Evolutionary conservation across 2,113 vertebrate genomes (phyloP).

Genomic region (Elephas maximus): DNA sequence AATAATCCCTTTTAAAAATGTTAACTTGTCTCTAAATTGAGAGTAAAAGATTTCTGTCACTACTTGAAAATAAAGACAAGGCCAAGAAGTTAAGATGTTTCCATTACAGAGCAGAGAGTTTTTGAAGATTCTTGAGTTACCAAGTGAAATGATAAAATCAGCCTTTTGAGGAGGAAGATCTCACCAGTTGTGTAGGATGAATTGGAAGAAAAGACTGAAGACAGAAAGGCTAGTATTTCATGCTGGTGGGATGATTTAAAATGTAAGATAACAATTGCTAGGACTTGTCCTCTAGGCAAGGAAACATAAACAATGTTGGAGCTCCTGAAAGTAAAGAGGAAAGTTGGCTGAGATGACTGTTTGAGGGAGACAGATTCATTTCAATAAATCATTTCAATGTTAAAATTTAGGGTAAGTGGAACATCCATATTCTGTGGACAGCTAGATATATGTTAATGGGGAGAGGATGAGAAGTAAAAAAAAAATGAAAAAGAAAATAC

Average conservation of each 20-base stretch:
- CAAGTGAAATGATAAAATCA: not conserved
- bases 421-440: not conserved
- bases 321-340: not conserved
- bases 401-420: not conserved
- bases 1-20: not conserved
- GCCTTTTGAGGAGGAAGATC: constrained; percentile 14
- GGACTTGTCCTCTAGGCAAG: not conserved
- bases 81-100: constrained; percentile 14
- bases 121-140: constrained; percentile 21
- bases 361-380: not conserved
- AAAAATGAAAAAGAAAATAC: not conserved
- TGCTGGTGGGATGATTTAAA: constrained; percentile 15
- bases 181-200: not conserved
- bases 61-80: constrained; percentile 44
- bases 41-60: not conserved
- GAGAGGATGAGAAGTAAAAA: not conserved
- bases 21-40: not conserved
- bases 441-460: not conserved
- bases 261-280: constrained; percentile 24
- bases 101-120: not conserved
- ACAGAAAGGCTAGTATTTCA: not conserved
- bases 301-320: not conserved
- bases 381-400: not conserved
- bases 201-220: not conserved
- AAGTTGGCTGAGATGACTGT: not conserved